Evolutionary conservation across 92 coral and sea anemone genomes (phyloP).

Genomic region (Phenganax subtilis): DNA sequence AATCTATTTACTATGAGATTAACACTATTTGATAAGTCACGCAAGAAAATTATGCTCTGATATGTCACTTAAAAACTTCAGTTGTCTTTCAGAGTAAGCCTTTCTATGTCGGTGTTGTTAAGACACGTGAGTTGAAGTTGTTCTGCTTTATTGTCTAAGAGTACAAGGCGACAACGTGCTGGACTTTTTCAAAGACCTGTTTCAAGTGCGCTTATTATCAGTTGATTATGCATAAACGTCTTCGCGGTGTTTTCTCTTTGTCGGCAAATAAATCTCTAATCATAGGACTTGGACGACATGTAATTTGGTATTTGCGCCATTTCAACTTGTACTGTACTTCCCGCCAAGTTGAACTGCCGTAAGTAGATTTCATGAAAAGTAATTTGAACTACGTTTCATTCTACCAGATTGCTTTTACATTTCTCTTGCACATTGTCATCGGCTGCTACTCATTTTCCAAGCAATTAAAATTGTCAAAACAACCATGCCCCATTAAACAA

Average conservation of each 20-base stretch:
- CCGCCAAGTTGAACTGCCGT: no score
- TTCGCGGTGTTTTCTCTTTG: neutral
- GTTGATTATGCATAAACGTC: neutral
- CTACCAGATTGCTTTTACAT: no score
- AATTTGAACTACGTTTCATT: no score
- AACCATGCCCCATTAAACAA: no score
- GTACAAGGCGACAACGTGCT: neutral
- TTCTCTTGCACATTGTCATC: no score
- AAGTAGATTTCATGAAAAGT: no score
- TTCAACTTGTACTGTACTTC: no score
- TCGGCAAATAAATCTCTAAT: neutral
- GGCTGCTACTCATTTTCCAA: no score
- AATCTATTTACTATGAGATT: conserved; percentile 11
- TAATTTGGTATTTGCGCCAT: neutral
- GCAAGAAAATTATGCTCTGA: neutral
- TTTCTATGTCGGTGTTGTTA: neutral
- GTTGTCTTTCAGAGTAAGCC: neutral
- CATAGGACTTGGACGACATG: neutral
- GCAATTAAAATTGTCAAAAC: no score
- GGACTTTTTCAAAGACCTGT: neutral
- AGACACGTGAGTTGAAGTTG: neutral
- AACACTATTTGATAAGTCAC: neutral
- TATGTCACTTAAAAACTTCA: neutral
- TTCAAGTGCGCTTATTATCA: neutral
- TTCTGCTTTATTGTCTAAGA: neutral